Conservation (phyloP, 92 coral and sea anemone genomes). For the Palythoa grandis region DNA sequence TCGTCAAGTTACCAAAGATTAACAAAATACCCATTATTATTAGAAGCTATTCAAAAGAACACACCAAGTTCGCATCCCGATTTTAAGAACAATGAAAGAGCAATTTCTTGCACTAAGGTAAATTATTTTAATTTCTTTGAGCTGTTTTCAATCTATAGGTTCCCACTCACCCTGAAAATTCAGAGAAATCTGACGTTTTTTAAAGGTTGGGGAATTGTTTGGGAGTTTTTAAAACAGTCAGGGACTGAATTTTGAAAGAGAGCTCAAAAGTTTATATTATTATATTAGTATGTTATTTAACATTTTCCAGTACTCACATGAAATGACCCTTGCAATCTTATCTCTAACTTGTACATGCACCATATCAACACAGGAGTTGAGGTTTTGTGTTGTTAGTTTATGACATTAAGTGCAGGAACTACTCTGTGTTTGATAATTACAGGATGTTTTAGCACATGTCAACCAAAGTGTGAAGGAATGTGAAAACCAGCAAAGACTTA, state of each 20-base stretch:
- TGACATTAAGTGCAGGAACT: no score
- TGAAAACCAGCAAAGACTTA: slow-evolving; percentile 95
- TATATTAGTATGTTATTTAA: no score
- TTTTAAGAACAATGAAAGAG: slow-evolving; percentile 77
- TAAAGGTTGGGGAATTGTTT: no score
- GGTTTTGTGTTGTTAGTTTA: background rate
- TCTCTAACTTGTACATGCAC: no score
- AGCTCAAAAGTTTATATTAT: no score
- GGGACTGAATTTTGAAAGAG: no score
- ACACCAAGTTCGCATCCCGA: slow-evolving; percentile 88
- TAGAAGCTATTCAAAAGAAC: slow-evolving; percentile 93
- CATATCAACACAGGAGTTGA: no score
- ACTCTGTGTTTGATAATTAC: slow-evolving; percentile 13
- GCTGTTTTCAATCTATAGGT: background rate
- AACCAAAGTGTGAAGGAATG: slow-evolving; percentile 98
- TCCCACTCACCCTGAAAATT: background rate
- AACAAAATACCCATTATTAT: slow-evolving; percentile 92
- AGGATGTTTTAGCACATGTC: slow-evolving; percentile 94
- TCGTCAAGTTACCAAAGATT: slow-evolving; percentile 95
- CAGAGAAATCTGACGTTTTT: no score
- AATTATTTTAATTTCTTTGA: background rate
- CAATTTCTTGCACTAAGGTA: slow-evolving; percentile 81
- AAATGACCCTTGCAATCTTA: no score
- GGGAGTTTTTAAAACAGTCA: no score
- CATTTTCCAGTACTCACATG: no score